Percentiles rank a stretch among this genome's conserved stretches.
These are phyloP conservation scores for Cyclargus thomasi DNA, from an alignment of 1,140 invertebrate species.

Conservation along the genomic window DNA sequence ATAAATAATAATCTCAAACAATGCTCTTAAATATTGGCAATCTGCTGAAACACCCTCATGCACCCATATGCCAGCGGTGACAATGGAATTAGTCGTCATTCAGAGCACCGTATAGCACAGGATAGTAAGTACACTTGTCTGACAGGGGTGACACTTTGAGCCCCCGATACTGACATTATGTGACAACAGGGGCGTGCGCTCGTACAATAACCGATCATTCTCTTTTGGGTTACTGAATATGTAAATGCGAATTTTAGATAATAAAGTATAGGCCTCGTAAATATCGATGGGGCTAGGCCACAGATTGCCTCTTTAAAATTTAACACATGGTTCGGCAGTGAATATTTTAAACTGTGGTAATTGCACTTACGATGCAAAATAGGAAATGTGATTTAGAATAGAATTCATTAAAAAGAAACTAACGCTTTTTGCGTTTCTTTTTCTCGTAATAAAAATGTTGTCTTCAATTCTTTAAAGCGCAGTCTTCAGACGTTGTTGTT, in stretches of 20 bases:
- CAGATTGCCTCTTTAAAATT: constrained; percentile 18
- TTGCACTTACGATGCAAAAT: constrained; percentile 5
- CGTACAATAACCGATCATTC: constrained; percentile 61
- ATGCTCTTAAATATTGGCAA: constrained; percentile 52
- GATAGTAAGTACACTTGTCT: constrained; percentile 68
- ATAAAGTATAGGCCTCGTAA: constrained; percentile 20
- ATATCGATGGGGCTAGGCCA: constrained; percentile 14
- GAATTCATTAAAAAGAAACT: background rate
- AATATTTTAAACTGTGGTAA: background rate
- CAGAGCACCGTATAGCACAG: constrained; percentile 60
- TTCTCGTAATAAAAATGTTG: no score
- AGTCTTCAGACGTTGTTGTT: background rate
- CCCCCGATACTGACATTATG: constrained; percentile 69
- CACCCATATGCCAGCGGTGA: constrained; percentile 61
- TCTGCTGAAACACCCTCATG: constrained; percentile 59
- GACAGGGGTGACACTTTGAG: constrained; percentile 65
- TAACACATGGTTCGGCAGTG: constrained; percentile 6
- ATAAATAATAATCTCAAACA: constrained; percentile 29
- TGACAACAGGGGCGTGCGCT: constrained; percentile 58
- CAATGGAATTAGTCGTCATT: constrained; percentile 74
- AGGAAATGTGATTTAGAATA: background rate
- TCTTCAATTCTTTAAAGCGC: no score
- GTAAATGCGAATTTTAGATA: constrained; percentile 25
- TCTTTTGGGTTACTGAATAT: constrained; percentile 41
- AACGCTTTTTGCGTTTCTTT: background rate